Conservation (phyloP, 1,140 invertebrate species). For the Meloidogyne chitwoodi region DNA sequence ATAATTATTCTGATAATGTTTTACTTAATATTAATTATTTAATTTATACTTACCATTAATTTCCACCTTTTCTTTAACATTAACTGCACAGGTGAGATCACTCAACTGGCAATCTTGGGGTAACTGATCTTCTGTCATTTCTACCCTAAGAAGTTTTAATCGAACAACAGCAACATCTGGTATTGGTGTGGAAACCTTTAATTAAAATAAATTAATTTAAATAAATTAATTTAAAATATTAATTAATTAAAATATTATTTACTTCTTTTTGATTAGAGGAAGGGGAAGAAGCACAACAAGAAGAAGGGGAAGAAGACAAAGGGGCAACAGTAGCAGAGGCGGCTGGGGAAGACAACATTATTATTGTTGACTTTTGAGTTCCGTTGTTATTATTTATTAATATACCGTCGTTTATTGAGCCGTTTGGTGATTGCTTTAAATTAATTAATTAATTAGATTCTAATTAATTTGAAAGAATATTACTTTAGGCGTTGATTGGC, state of each 20-base stretch:
- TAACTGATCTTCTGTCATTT: conserved; percentile 52
- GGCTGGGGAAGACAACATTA: conserved; percentile 10
- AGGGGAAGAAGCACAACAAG: background rate
- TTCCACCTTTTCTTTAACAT: conserved; percentile 59
- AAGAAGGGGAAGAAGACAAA: background rate
- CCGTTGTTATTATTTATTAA: background rate
- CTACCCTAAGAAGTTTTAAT: conserved; percentile 52
- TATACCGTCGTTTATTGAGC: background rate
- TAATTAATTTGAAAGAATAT: no score
- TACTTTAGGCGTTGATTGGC: background rate
- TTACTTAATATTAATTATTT: no score
- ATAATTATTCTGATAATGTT: no score
- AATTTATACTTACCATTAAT: conserved; percentile 53
- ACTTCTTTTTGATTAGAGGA: background rate
- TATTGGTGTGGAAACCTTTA: background rate
- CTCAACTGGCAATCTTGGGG: conserved; percentile 44
- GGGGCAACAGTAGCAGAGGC: background rate
- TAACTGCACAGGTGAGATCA: conserved; percentile 53
- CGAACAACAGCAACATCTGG: conserved; percentile 25
- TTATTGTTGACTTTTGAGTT: background rate
- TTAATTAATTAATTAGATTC: no score
- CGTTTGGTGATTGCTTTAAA: conserved; percentile 7
- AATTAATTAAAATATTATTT: no score
- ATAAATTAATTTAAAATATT: no score
- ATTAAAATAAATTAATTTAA: no score